Base-by-base conservation (phyloP, 2,797 vertebrate species). In the Hydrophis major region DNA sequence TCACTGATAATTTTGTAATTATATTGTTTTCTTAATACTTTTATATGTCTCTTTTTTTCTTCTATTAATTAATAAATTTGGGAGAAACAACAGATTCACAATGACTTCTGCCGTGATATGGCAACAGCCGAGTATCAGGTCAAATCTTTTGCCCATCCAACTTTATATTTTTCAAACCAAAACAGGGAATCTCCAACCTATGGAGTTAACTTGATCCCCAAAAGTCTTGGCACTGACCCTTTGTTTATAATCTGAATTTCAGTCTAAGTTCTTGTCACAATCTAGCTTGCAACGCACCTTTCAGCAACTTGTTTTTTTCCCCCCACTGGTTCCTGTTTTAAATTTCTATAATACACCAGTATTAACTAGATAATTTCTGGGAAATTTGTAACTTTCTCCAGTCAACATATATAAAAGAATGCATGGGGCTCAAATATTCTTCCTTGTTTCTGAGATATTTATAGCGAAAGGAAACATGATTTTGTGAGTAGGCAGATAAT, bases 281-380 rank as follows among this genome's bases (percentile, higher is more conserved):
- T 78, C 69, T 42, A 42, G 18, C 8, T 42, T 78, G 7, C 74
- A 37, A 78, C 10, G 74, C 37, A 78, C 32, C 18, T 78, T 78
- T 42, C 37, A 42, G 20, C 8, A 78, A 42, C 4, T 42, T 78
- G 2, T 32, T 20, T 4, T 4, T 10, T 1, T 4, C 0, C 0
- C 1, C 50, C 8, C 50, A 10, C 18, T 42, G 74, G 37, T 11
- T 37, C 74, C 42, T 78, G 69, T 78, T 78, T 37, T 78, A 55
- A 16, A 87, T 56, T 87, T 56, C n/a, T 28, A 56, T 28, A 56
- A 87, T 56, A 28, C 53, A 87, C 27, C 25, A 87, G 4, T 32
- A n/a, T 32, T 50, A 57, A 50, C 53, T 16, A 11, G 37, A 78
- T 42, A 78, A 78, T 22, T 78, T 42, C 74, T 42, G 74, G 74